Conservation (phyloP, 2,113 vertebrate species). For the Ranitomeya variabilis region DNA sequence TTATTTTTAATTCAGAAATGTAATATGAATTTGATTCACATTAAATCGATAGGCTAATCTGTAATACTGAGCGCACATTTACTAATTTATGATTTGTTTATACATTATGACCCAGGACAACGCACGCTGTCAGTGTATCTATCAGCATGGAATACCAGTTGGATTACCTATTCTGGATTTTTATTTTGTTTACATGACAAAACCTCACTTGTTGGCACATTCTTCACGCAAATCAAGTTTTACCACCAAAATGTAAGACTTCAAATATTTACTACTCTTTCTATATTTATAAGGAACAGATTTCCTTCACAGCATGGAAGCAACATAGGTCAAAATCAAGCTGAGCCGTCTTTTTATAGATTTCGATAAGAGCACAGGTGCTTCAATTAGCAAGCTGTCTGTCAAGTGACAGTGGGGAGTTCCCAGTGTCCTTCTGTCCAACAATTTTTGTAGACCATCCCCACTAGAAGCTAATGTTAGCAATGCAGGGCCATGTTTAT, state of each 20-base stretch:
- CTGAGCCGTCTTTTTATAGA: constrained; percentile 37
- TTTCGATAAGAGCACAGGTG: constrained; percentile 36
- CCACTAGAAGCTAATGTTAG: not conserved
- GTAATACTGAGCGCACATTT: not conserved
- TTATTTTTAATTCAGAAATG: too few species aligned
- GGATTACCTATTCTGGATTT: not conserved
- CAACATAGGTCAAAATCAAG: constrained; percentile 16
- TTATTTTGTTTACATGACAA: not conserved
- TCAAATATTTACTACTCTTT: not conserved
- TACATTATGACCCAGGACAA: not conserved
- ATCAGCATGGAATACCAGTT: not conserved
- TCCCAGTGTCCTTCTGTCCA: constrained; percentile 18
- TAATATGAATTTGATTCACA: too few species aligned
- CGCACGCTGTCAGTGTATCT: not conserved
- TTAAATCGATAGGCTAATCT: not conserved
- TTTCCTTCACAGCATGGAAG: constrained; percentile 44
- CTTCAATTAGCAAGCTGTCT: constrained; percentile 53
- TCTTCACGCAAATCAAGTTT: not conserved
- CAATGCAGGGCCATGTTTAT: constrained; percentile 19
- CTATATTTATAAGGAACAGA: constrained; percentile 32
- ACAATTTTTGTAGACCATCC: constrained; percentile 1
- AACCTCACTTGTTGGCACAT: not conserved
- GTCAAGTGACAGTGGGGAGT: constrained; percentile 32
- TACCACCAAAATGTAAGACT: not conserved
- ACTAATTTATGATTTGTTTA: not conserved